Percentiles rank a stretch among this genome's conserved stretches.
Conservation (phyloP, 2,888 invertebrate genomes). For the Muschampia plurimacula region DNA sequence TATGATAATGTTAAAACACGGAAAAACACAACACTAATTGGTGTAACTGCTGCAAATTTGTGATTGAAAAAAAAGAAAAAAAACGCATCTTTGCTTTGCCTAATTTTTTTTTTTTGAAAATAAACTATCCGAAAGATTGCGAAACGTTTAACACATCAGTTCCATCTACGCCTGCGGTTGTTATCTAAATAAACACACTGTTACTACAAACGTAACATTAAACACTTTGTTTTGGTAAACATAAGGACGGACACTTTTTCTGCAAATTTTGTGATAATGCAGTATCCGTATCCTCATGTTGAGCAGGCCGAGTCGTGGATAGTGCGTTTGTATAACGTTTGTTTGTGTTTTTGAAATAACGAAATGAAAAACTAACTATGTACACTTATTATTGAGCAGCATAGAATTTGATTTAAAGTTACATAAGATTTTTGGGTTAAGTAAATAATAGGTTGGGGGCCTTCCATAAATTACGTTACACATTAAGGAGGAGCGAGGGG, state of each 20-base stretch:
- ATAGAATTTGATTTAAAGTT: too few species aligned
- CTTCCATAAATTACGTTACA: too few species aligned
- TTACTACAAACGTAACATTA: background rate
- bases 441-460: too few species aligned
- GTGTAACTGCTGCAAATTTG: background rate
- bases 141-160: background rate
- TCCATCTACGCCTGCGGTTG: background rate
- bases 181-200: background rate
- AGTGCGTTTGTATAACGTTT: background rate
- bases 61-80: too few species aligned
- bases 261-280: background rate
- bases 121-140: background rate
- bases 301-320: background rate
- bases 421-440: too few species aligned
- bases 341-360: too few species aligned
- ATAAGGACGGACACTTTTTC: background rate
- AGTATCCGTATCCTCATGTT: background rate
- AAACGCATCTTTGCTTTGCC: too few species aligned
- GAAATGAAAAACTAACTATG: too few species aligned
- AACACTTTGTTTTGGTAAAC: background rate
- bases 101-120: too few species aligned
- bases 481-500: too few species aligned
- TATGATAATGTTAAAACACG: background rate
- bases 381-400: too few species aligned
- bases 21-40: background rate